Conservation (phyloP, 2,888 invertebrate species). For the Petrophora chlorosata region DNA sequence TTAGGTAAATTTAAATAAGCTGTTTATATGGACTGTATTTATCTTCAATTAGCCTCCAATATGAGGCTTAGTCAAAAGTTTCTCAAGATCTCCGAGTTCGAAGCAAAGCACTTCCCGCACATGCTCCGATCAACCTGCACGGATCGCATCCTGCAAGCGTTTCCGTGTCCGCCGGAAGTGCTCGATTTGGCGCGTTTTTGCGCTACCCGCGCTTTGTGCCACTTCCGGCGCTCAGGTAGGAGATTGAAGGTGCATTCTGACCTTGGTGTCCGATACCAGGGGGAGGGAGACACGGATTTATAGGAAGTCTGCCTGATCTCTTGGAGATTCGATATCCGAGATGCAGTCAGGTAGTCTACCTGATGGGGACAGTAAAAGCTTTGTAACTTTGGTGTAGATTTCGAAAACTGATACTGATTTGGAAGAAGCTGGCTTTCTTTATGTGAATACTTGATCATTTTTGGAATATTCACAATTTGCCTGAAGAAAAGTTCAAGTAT, state of each 20-base stretch:
- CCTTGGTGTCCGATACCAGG: slow-evolving; percentile 68
- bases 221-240: slow-evolving; percentile 65
- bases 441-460: too few species aligned
- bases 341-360: not conserved
- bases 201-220: slow-evolving; percentile 57
- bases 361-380: not conserved
- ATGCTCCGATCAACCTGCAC: slow-evolving; percentile 35
- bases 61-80: too few species aligned
- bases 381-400: too few species aligned
- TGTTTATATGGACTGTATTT: too few species aligned
- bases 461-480: too few species aligned
- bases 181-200: slow-evolving; percentile 72
- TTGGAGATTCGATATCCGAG: not conserved
- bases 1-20: too few species aligned
- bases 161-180: slow-evolving; percentile 73
- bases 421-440: too few species aligned
- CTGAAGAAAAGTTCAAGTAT: too few species aligned
- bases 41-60: too few species aligned
- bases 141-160: slow-evolving; percentile 39
- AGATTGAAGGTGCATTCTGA: slow-evolving; percentile 74
- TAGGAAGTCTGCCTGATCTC: slow-evolving; percentile 19
- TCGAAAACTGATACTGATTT: too few species aligned
- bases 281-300: slow-evolving; percentile 38
- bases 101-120: slow-evolving; percentile 29
- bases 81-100: slow-evolving; percentile 10